Conservation (phyloP, 1,140 invertebrate species). For the Drosophila sechellia region DNA sequence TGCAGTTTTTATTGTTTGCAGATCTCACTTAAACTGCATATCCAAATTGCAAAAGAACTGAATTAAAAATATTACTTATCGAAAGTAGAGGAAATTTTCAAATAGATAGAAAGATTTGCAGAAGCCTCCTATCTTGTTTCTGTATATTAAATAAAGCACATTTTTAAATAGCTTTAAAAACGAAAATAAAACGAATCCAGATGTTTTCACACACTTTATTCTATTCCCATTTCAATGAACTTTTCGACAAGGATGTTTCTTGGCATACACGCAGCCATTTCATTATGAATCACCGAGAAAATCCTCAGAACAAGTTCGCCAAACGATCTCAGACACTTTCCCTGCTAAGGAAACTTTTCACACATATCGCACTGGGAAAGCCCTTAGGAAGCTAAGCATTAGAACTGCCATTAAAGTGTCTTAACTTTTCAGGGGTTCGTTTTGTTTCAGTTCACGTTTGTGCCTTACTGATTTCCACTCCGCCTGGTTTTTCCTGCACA, state of each 20-base stretch:
- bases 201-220: conserved; percentile 27
- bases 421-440: conserved; percentile 34
- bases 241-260: conserved; percentile 28
- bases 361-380: conserved; percentile 20
- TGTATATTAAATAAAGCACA: too few species aligned
- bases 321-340: conserved; percentile 53
- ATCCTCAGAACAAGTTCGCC: conserved; percentile 22
- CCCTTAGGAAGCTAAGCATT: conserved; percentile 37
- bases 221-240: conserved; percentile 32
- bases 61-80: too few species aligned
- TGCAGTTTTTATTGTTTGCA: neutral
- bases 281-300: conserved; percentile 45
- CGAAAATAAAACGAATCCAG: neutral
- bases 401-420: conserved; percentile 57
- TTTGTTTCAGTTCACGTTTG: conserved; percentile 9
- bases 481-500: neutral
- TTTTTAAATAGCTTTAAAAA: too few species aligned
- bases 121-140: too few species aligned
- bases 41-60: neutral
- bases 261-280: conserved; percentile 20
- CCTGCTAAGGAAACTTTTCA: conserved; percentile 26
- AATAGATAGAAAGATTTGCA: too few species aligned
- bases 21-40: neutral
- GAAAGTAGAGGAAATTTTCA: too few species aligned
- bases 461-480: conserved; percentile 12